Evolutionary conservation across 1,140 invertebrate genomes (phyloP), one percentile per base, ranked within the genome.

Genomic region (Thaumetopoea pityocampa): DNA sequence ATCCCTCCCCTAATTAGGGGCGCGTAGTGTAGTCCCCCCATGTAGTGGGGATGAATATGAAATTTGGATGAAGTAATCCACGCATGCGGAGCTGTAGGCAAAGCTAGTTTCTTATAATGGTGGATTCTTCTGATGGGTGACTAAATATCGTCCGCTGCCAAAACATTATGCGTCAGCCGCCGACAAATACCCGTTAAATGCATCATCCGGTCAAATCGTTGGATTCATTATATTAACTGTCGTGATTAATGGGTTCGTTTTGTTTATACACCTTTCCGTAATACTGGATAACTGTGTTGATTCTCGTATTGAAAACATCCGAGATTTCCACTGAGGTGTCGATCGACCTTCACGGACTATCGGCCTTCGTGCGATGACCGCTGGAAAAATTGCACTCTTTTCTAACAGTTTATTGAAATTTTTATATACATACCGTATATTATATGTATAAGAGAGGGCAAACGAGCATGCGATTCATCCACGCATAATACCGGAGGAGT

Each of bases 161-260:
- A 49, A 32, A 49, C 27, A 32, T 5, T n/a, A 16, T 28, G 22
- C 22, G 10, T 28, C 17, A 33, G 17, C 5, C 7, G 19, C 15
- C 42, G 37, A 49, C 19, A 42, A 12, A 38, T n/a, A n/a, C 6
- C 30, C 33, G 5, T 30, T 42, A 23, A 42, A 42, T 29, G n/a
- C 14, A 24, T 16, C 14, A 26, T 24, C 12, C 9, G 19, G 12
- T 30, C n/a, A 15, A 24, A 10, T 10, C 26, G 11, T 17, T 4
- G 9, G 5, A 27, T 33, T 23, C 12, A 11, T 9, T 37, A 24
- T 20, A 14, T 36, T 23, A 8, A 28, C 28, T 1, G 8, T 2
- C 3, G 9, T 5, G 17, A 19, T 29, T 11, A 33, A 15, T 44
- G n/a, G 38, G 6, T 30, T 36, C 9, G 10, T 2, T 4, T 28